Percentiles rank a stretch among this genome's conserved stretches.
phyloP scores from a whole-genome alignment of 2,888 invertebrate genomes.

The Hirtodrosophila alboralis region DNA sequence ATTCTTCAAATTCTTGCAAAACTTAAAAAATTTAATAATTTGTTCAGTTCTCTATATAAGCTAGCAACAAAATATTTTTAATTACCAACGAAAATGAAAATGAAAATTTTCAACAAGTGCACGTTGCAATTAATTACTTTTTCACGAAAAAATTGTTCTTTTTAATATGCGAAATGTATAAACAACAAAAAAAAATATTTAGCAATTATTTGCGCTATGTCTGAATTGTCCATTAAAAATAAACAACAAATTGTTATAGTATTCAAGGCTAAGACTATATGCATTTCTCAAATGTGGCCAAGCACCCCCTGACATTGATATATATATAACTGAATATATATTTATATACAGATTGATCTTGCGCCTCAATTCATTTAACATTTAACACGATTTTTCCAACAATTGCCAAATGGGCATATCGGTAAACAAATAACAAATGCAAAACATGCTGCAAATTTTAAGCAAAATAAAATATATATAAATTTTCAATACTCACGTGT shows the following conservation, averaged over 20 bases:
- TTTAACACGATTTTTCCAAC: conserved; percentile 38
- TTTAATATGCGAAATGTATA: conserved; percentile 13
- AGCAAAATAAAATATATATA: conserved; percentile 11
- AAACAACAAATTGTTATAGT: conserved; percentile 32
- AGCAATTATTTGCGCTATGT: conserved; percentile 11
- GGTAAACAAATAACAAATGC: conserved; percentile 36
- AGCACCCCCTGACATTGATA: conserved; percentile 38
- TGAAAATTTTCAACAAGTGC: conserved; percentile 27
- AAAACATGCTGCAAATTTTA: conserved; percentile 19
- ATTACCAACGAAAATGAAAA: conserved; percentile 16
- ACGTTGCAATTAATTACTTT: conserved; percentile 40
- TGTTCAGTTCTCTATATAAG: not conserved
- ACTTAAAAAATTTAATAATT: too few relatives aligned
- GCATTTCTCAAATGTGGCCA: conserved; percentile 60
- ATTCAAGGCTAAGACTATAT: conserved; percentile 66
- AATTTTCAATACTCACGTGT: conserved; percentile 16
- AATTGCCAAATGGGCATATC: conserved; percentile 30
- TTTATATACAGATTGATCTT: conserved; percentile 33
- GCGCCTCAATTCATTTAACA: conserved; percentile 27
- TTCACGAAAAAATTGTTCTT: conserved; percentile 16
- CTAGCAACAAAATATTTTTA: conserved; percentile 2
- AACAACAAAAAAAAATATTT: conserved; percentile 16
- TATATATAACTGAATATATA: not conserved
- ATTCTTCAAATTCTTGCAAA: too few relatives aligned
- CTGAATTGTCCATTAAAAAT: conserved; percentile 49